Percentiles rank a stretch among this genome's conserved stretches.
Evolutionary conservation across 1,140 invertebrate genomes (phyloP).

Genomic region (Acyrthosiphon pisum): DNA sequence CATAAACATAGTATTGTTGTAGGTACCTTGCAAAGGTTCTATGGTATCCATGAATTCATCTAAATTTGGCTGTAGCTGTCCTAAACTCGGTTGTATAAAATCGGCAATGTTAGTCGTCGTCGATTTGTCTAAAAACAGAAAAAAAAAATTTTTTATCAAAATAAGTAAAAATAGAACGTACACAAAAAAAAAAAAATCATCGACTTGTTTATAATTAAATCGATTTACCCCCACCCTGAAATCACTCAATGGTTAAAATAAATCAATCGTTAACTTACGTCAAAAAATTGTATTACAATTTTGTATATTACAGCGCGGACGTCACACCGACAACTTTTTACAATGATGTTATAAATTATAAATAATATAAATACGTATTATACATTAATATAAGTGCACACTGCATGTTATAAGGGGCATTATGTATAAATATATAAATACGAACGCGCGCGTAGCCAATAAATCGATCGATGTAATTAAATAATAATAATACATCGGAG

Average conservation of each 20-base stretch:
- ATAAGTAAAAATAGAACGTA: neutral
- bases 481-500: neutral
- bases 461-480: neutral
- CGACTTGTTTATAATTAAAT: neutral
- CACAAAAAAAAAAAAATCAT: neutral
- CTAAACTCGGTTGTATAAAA: slow-evolving; percentile 97
- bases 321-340: neutral
- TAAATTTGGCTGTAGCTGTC: slow-evolving; percentile 94
- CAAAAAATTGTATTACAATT: neutral
- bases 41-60: slow-evolving; percentile 96
- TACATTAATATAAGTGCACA: neutral
- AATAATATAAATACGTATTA: neutral
- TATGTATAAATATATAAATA: neutral
- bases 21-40: slow-evolving; percentile 80
- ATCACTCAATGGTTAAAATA: neutral
- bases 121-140: slow-evolving; percentile 66
- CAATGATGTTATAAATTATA: neutral
- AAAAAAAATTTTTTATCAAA: neutral
- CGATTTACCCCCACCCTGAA: neutral
- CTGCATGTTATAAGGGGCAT: neutral
- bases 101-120: slow-evolving; percentile 81
- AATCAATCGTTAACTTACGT: neutral
- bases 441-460: neutral
- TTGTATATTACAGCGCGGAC: neutral
- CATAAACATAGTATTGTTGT: slow-evolving; percentile 55